Base-by-base conservation (phyloP, 1,140 invertebrate genomes). In the Panonychus citri region DNA sequence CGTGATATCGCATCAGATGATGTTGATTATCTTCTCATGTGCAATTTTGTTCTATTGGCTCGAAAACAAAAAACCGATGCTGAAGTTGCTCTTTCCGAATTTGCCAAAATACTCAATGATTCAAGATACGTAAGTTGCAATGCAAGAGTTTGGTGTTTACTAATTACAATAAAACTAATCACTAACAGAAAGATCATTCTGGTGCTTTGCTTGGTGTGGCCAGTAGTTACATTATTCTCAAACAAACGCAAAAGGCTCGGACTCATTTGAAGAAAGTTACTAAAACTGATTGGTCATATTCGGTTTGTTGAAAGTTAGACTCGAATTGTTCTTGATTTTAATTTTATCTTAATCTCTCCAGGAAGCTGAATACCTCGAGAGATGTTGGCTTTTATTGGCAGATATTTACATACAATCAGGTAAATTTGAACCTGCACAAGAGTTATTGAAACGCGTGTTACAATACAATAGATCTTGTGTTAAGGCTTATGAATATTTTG, bases 341-440 rank as follows among this genome's bases (percentile, higher is more conserved):
- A 39, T 34, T 27, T 21, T 55, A 27, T 46, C 49, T 34, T 27
- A n/a, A 34, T 54, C 43, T 13, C 43, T 57, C 17, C 40, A 73
- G 68, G 89, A 96, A 64, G 88, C 89, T 0, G 89, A 96, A 64
- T 91, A 94, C 67, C 72, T 97, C 40, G 91, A 97, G 70, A 78
- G 81, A 59, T 86, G 85, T 67, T 97, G 91, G 93, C 66, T 97
- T 5, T 71, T 96, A 4, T 71, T 94, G 19, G 83, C 87, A 0
- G 89, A 95, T 60, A 82, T 88, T 61, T 93, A 94, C 67, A 80
- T 91, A 27, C 83, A 83, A 57, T 66, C 82, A 21, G 80, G 78
- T 24, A 89, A 94, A 69, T 78, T 80, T 62, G 89, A 95, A 51
- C 76, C 87, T 51, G 85, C 88, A 0, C 78, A 77, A 39, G 85